Base-by-base conservation (phyloP, 1,140 invertebrate genomes). In the Epicauta chinensis region DNA sequence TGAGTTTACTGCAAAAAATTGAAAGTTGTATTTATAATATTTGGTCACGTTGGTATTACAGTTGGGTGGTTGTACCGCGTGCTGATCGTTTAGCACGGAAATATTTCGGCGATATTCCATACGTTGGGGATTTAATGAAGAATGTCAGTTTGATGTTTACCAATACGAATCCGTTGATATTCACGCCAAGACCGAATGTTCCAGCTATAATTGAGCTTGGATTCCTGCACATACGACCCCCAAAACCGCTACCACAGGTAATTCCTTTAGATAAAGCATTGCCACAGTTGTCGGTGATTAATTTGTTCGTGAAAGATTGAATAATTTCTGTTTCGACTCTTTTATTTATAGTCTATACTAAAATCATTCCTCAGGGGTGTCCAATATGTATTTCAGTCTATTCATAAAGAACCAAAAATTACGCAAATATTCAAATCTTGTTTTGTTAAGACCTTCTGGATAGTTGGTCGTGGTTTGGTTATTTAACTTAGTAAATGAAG, bases 131-230 rank as follows among this genome's bases (percentile, higher is more conserved):
- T 31, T 54, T 80, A n/a, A 63, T 68, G 30, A 66, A 65, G 37
- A 75, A 76, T 61, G 63, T 75, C 1, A 73, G 74, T 46, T 58
- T 82, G 56, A 34, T 79, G 9, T 73, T 82, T 49, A 41, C 73
- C 0, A 77, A 76, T 59, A 63, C 62, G 5, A 69, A 78, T 65
- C 70, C 71, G 0, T 62, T 72, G 16, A 66, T 75, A 49, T 63
- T 71, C 42, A 65, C 69, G 16, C 69, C 71, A 36, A 64, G 71
- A 34, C 71, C 77, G 3, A 65, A 69, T 12, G 68, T 74, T 13
- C 74, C 75, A 3, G 68, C 61, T 37, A 64, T 77, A 1, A 57
- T 77, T 12, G 66, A 72, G 43, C 57, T 78, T 36, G 72, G 72
- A 15, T 72, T 72, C 23, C 59, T 77, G 41, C 75, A 78, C 56